Base-by-base conservation (phyloP, 2,888 invertebrate genomes). In the Catocala nupta region DNA sequence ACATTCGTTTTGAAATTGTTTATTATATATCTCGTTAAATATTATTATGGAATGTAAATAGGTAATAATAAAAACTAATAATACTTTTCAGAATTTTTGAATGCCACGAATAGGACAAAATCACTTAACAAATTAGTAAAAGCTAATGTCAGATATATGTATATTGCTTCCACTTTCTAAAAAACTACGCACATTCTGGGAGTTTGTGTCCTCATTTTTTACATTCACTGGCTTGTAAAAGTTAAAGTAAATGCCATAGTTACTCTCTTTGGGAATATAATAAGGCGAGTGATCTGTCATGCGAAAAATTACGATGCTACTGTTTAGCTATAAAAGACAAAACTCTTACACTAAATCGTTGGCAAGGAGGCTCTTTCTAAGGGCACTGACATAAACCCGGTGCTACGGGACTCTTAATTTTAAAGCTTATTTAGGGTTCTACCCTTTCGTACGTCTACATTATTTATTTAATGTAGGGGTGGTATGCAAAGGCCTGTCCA, bases 261-360 rank as follows among this genome's bases (percentile, higher is more conserved):
- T 55, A 44, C 43, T 63, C 70, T 56, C 67, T 34, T 49, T 9
- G 55, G 55, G 55, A 58, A 57, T 71, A 64, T 64, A 61, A 70
- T 60, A 58, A 67, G 63, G 63, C 69, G 67, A 65, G 71, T 56
- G 75, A 80, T 78, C 71, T 76, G 73, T 82, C 85, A 82, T 58
- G 70, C 80, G 81, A 81, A 81, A 82, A 83, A 81, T 83, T 78
- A 81, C 77, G 66, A 55, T 64, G 65, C 71, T 69, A 69, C 68
- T 78, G 73, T 77, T 70, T 53, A 33, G 72, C 67, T 70, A 76
- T 81, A 82, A 81, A 81, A 79, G 72, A 75, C 75, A 76, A 78
- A 72, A 75, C 75, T 71, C 75, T 71, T 67, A 58, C 59, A 75
- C 65, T 68, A 73, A 78, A 76, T 71, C 60, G 65, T 67, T 55